These are phyloP conservation scores for Chaetura pelagica DNA, from an alignment of 2,113 vertebrate species.

Conservation along the genomic window DNA sequence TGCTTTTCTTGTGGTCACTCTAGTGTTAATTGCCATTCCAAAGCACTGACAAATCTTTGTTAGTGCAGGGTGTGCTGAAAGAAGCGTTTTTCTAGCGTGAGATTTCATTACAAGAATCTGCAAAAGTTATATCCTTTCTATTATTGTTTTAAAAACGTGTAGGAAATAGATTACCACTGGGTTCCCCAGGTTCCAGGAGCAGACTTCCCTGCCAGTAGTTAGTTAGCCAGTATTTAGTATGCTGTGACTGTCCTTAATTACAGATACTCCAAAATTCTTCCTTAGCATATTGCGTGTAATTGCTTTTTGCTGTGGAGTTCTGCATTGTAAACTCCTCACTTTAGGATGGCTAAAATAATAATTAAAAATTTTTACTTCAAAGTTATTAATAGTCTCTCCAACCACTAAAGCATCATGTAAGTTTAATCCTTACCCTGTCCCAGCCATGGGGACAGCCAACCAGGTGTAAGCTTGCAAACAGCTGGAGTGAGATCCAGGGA, in stretches of 20 bases:
- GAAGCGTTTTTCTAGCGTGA: not conserved
- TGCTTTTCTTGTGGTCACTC: not conserved
- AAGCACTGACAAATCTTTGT: not conserved
- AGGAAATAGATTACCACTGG: not conserved
- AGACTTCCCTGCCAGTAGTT: not conserved
- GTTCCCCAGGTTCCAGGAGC: not conserved
- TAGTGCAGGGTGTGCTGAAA: not conserved
- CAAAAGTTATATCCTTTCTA: not conserved
- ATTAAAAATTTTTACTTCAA: not conserved
- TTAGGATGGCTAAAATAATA: not conserved
- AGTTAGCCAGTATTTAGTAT: not conserved
- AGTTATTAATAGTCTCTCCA: not conserved
- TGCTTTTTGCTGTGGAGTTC: not conserved
- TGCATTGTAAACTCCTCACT: not conserved
- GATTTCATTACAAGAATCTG: not conserved
- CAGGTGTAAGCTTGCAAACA: not conserved
- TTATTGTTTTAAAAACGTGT: not conserved
- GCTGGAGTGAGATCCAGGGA: not conserved
- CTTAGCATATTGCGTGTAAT: not conserved
- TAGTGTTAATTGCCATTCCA: not conserved
- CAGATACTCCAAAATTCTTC: not conserved
- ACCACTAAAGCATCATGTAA: not conserved
- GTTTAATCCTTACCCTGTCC: not conserved
- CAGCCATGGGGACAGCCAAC: not conserved
- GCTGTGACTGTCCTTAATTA: not conserved